Evolutionary conservation across 2,888 invertebrate species (phyloP).

Genomic region (Lepidocyrtoides sp.): DNA sequence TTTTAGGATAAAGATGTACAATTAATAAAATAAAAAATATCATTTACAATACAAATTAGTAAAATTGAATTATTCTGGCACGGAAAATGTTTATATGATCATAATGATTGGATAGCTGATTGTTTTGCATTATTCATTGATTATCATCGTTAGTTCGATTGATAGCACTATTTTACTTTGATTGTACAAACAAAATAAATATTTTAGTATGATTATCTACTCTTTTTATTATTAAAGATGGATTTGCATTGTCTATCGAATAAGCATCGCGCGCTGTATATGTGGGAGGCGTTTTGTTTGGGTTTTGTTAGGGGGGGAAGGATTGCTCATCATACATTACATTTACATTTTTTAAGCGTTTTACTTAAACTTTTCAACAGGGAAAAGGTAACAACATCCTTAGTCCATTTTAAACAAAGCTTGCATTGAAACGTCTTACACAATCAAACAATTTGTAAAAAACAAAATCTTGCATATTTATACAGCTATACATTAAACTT

Average conservation of each 20-base stretch:
- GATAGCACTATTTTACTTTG: not conserved
- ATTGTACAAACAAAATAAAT: constrained; percentile 14
- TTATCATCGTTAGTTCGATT: not conserved
- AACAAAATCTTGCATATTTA: not conserved
- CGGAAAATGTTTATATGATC: too few species aligned
- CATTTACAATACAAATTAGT: not conserved
- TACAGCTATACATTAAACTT: too few species aligned
- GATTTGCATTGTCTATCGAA: constrained; percentile 2
- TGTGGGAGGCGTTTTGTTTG: not conserved
- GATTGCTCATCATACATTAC: not conserved
- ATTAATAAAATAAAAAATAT: constrained; percentile 7
- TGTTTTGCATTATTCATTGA: constrained; percentile 21
- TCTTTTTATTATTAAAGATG: too few species aligned
- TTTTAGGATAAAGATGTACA: constrained; percentile 4
- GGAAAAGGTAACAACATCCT: constrained; percentile 64
- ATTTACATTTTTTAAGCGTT: not conserved
- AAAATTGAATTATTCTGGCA: constrained; percentile 23
- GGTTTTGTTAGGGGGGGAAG: not conserved
- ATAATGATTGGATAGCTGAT: not conserved
- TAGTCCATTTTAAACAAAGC: constrained; percentile 39
- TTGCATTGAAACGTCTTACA: not conserved
- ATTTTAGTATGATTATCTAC: not conserved
- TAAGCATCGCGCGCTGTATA: not conserved
- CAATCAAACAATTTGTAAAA: not conserved
- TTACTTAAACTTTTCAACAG: not conserved